Evolutionary conservation across 1,140 invertebrate species (phyloP), one percentile per base, ranked within the genome.

Genomic region (Caenorhabditis inopinata): DNA sequence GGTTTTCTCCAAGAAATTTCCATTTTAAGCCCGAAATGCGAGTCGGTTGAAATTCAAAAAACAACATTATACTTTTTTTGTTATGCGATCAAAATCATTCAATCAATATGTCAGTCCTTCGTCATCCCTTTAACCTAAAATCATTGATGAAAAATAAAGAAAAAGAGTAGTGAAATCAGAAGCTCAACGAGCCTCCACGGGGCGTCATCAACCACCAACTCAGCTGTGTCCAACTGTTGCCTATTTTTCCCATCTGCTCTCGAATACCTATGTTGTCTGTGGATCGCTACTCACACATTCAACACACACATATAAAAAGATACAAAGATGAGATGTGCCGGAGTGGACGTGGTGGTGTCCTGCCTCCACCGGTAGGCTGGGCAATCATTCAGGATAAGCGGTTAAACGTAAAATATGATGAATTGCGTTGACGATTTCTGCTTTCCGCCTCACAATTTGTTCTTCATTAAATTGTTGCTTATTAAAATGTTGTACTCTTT

Each of bases 171-270:
- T 38, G 58, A 68, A 38, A 68, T 38, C 29, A 38, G 32, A 38
- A 68, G 58, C 29, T 38, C 58, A 38, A 68, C 32, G 32, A 68
- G 29, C 58, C 32, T 68, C 58, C n/a, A 21, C 32, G n/a, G n/a
- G 32, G 29, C n/a, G 32, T 68, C 58, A 68, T 68, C 58, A 68
- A 68, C 58, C 58, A 68, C 58, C 58, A 68, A n/a, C 29, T 42
- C 58, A 68, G 58, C 53, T 68, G 58, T 68, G 32, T 38, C 29
- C 58, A 68, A 68, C 58, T 68, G 58, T 68, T 68, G 58, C 58
- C 16, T 68, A n/a, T n/a, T n/a, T 18, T 29, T 68, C 32, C 27
- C n/a, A 2, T 38, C 38, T 5, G 38, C 38, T 42, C 38, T 42
- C 38, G 38, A 42, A 42, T 42, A 42, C 38, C 38, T 42, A 5